phyloP scores from a whole-genome alignment of 2,888 invertebrate species.

The Scaptomyza tumidula region DNA sequence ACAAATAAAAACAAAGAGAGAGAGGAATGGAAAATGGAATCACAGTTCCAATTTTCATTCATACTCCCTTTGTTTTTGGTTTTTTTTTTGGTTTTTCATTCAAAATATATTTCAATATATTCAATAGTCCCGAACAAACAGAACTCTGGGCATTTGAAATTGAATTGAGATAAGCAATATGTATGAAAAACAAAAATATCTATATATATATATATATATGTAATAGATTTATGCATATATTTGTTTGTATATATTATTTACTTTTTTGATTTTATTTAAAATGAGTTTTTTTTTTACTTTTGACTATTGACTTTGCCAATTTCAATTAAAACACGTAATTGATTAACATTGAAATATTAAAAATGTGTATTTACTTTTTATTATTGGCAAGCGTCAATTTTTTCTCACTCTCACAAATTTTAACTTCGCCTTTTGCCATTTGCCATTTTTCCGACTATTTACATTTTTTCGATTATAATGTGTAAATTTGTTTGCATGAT shows the following conservation, averaged over 20 bases:
- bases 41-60: constrained; percentile 1
- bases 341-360: constrained; percentile 70
- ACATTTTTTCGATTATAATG: constrained; percentile 6
- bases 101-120: background rate
- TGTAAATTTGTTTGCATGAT: background rate
- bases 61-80: background rate
- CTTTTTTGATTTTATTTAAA: constrained; percentile 19
- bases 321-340: constrained; percentile 77
- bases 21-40: background rate
- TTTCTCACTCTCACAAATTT: constrained; percentile 10
- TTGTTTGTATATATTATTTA: constrained; percentile 21
- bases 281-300: constrained; percentile 1
- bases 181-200: constrained; percentile 14
- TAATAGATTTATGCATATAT: background rate
- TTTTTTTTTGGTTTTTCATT: background rate
- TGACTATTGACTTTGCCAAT: constrained; percentile 68
- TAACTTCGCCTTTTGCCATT: background rate
- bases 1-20: constrained; percentile 1
- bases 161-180: constrained; percentile 58
- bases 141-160: constrained; percentile 49
- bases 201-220: constrained; percentile 3
- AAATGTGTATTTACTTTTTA: constrained; percentile 69
- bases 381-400: constrained; percentile 46
- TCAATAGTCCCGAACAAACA: constrained; percentile 41
- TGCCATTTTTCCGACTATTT: background rate